phyloP scores from a whole-genome alignment of 2,888 invertebrate genomes.

The Tachina lurida region DNA sequence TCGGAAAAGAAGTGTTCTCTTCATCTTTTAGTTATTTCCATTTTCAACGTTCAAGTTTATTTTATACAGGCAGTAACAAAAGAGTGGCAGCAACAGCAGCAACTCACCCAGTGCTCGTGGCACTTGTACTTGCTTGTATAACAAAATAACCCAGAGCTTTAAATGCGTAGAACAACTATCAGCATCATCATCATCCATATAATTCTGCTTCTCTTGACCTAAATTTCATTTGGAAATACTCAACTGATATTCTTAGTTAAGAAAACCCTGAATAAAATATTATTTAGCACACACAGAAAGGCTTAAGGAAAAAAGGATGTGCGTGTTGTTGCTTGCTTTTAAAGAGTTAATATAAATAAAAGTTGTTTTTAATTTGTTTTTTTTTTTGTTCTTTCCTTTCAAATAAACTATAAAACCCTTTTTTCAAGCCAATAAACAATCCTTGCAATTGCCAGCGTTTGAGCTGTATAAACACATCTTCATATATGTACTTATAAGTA shows the following conservation, averaged over 20 bases:
- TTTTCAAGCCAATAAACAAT: not conserved
- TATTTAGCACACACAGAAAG: constrained; percentile 19
- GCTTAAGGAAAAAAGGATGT: not conserved
- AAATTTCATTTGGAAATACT: constrained; percentile 57
- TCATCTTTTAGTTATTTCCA: not conserved
- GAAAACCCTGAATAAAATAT: constrained; percentile 45
- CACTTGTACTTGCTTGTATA: constrained; percentile 13
- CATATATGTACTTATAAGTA: too few species aligned
- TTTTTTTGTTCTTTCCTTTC: not conserved
- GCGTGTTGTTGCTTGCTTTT: constrained; percentile 24
- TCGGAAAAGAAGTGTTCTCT: not conserved
- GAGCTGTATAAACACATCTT: not conserved
- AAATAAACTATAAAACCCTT: constrained; percentile 1
- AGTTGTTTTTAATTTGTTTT: constrained; percentile 9
- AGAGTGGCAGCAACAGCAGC: not conserved
- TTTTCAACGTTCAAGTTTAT: constrained; percentile 51
- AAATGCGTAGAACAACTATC: constrained; percentile 36
- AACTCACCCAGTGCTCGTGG: not conserved
- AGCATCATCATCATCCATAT: constrained; percentile 25
- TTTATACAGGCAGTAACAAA: constrained; percentile 32
- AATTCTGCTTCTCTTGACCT: constrained; percentile 61
- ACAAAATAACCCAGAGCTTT: constrained; percentile 33
- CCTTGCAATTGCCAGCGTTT: not conserved
- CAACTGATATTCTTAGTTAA: constrained; percentile 47
- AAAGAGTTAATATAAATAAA: constrained; percentile 57